phyloP scores from a whole-genome alignment of 2,113 vertebrate species.

The Dicerorhinus sumatrensis region DNA sequence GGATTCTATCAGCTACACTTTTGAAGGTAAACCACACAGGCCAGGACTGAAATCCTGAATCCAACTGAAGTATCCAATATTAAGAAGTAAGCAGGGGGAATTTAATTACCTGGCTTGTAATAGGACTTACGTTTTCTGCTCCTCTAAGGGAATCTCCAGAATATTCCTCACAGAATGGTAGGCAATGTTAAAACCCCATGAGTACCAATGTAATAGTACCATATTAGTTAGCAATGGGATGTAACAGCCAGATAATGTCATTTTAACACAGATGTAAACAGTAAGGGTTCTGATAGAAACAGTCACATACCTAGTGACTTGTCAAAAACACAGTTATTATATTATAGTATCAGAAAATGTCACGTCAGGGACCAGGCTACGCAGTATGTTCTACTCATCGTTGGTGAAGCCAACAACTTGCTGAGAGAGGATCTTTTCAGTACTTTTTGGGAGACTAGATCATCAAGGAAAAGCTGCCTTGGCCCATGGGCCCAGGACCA shows the following conservation, averaged over 20 bases:
- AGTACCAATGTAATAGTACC: not conserved
- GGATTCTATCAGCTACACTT: not conserved
- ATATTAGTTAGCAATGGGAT: not conserved
- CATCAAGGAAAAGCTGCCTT: not conserved
- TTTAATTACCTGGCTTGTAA: constrained; percentile 57
- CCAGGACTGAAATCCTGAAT: constrained; percentile 5
- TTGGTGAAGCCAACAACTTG: not conserved
- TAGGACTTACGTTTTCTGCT: not conserved
- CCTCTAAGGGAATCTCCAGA: constrained; percentile 37
- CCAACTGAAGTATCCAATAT: not conserved
- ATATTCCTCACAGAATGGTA: constrained; percentile 35
- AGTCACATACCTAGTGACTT: not conserved
- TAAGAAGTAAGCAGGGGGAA: constrained; percentile 43
- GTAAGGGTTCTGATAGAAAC: not conserved
- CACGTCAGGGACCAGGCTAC: not conserved
- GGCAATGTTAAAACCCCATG: not conserved
- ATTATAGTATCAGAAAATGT: not conserved
- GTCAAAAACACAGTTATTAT: not conserved
- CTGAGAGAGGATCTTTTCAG: not conserved
- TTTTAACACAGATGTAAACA: constrained; percentile 8
- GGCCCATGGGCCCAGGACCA: not conserved
- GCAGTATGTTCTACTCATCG: not conserved
- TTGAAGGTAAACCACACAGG: not conserved
- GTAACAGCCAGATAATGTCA: not conserved
- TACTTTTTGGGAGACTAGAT: not conserved